Evolutionary conservation across 2,888 invertebrate genomes (phyloP).

Genomic region (Dynastes maya): DNA sequence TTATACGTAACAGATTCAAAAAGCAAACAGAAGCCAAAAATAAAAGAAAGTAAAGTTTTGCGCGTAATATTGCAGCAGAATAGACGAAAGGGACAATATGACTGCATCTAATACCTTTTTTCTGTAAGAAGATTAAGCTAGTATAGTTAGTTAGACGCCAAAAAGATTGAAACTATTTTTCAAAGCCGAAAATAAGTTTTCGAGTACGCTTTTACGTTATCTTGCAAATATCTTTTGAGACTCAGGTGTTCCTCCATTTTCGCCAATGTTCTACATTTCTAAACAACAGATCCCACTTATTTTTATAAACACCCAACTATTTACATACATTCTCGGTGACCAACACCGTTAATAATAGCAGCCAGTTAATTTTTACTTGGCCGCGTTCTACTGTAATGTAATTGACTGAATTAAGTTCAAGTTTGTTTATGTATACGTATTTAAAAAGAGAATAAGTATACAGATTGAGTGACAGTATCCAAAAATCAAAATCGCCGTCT

Average conservation of each 20-base stretch:
- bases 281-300: constrained; percentile 11
- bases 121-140: too few species aligned
- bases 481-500: too few species aligned
- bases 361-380: constrained; percentile 12
- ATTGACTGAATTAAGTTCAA: constrained; percentile 20
- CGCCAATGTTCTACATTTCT: not conserved
- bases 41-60: too few species aligned
- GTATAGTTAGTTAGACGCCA: too few species aligned
- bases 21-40: too few species aligned
- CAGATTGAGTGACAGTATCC: constrained; percentile 7
- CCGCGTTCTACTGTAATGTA: constrained; percentile 9
- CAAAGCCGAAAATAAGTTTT: too few species aligned
- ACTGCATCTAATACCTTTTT: too few species aligned
- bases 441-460: not conserved
- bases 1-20: too few species aligned
- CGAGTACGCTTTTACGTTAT: not conserved
- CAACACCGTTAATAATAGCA: constrained; percentile 21
- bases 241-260: constrained; percentile 18
- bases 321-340: not conserved
- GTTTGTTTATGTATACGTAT: not conserved
- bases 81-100: too few species aligned
- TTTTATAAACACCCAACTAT: not conserved
- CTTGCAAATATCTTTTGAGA: not conserved
- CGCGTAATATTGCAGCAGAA: too few species aligned
- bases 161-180: too few species aligned